These are phyloP conservation scores for Glyptemys insculpta DNA, from an alignment of 2,797 vertebrate genomes.

Conservation along the genomic window DNA sequence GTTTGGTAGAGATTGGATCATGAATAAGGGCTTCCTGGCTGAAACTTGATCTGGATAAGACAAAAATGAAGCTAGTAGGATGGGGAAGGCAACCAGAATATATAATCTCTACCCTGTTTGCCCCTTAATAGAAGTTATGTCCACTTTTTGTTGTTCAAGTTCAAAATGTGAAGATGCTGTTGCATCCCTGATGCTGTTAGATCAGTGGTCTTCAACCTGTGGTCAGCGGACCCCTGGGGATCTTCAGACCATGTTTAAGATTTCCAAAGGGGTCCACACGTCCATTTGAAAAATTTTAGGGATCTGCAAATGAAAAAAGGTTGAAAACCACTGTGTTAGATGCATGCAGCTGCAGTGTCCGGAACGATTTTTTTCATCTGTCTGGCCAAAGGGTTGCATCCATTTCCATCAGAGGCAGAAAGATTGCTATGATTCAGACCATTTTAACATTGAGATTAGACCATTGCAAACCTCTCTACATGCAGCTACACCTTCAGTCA, in stretches of 20 bases:
- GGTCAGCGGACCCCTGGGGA: no score
- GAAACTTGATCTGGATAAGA: not conserved
- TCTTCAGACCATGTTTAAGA: no score
- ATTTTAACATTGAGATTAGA: not conserved
- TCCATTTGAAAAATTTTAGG: no score
- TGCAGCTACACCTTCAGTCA: not conserved
- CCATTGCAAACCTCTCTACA: not conserved
- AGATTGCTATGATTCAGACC: not conserved
- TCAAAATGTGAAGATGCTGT: not conserved
- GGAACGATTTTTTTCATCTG: not conserved
- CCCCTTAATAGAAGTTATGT: not conserved
- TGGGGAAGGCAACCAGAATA: not conserved
- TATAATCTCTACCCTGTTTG: not conserved
- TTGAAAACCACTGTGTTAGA: not conserved
- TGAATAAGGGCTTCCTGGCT: not conserved
- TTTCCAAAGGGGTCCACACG: no score
- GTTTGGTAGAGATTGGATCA: no score
- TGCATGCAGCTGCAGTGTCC: not conserved
- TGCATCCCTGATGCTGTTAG: not conserved
- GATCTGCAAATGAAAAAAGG: not conserved
- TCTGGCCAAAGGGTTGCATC: not conserved
- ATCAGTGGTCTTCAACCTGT: no score
- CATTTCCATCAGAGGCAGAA: not conserved
- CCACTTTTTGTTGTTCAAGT: not conserved
- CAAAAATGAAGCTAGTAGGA: not conserved